phyloP scores from a whole-genome alignment of 2,888 invertebrate species.

The Leptothorax acervorum region DNA sequence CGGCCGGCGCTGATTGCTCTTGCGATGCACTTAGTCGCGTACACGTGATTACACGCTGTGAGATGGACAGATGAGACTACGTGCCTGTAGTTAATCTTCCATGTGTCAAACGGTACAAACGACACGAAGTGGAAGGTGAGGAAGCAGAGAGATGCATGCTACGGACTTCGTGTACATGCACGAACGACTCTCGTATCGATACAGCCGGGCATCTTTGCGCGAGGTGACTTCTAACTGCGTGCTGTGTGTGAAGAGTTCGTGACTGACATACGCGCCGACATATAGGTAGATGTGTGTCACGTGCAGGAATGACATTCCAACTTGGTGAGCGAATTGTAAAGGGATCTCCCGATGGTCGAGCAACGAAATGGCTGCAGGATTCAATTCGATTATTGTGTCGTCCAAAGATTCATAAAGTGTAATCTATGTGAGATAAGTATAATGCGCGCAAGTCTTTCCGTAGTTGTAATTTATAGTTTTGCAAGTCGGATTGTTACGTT shows the following conservation, averaged over 20 bases:
- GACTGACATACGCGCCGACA: constrained; percentile 42
- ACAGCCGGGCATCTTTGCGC: constrained; percentile 31
- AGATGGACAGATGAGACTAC: constrained; percentile 83
- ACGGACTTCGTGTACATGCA: constrained; percentile 50
- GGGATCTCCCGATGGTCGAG: not conserved
- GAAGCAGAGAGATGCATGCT: constrained; percentile 58
- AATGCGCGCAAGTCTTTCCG: not conserved
- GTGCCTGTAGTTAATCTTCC: constrained; percentile 83
- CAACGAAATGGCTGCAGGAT: not conserved
- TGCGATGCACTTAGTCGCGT: constrained; percentile 82
- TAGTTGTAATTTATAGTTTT: not conserved
- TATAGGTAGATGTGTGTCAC: constrained; percentile 9
- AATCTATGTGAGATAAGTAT: not conserved
- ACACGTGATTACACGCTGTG: constrained; percentile 83
- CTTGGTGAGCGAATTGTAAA: constrained; percentile 32
- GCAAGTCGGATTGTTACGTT: constrained; percentile 32
- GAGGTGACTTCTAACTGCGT: constrained; percentile 39
- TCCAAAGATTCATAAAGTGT: not conserved
- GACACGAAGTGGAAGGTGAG: constrained; percentile 72
- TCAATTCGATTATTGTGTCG: not conserved
- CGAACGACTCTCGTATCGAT: constrained; percentile 65
- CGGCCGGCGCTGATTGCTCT: constrained; percentile 81
- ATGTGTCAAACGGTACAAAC: constrained; percentile 81
- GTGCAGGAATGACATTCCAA: constrained; percentile 47
- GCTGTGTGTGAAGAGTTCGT: constrained; percentile 40